Base-by-base conservation (phyloP, 2,888 invertebrate genomes). In the Spialia ferax region DNA sequence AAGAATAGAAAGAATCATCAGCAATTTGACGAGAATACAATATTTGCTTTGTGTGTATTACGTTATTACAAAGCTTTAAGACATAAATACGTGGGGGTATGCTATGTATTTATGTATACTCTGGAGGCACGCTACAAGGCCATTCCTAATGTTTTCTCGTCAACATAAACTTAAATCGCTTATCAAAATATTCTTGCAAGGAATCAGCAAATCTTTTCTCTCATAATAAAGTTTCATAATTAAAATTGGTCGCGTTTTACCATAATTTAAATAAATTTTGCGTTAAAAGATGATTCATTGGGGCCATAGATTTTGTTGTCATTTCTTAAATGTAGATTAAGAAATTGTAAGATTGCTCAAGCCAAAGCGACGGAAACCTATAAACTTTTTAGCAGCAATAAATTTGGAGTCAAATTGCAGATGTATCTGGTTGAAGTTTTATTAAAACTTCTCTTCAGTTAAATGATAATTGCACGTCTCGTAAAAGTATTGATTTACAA, bases 401-500 rank as follows among this genome's bases (percentile, higher is more conserved):
- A 66, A 66, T 66, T 55, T 38, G 23, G 50, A 29, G 38, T 20
- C 42, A 45, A 60, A 66, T 60, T 66, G 60, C 66, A 60, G 29
- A 66, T 66, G 60, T 66, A 54, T 38, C 60, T 57, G 35, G 15
- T 35, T 42, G 15, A 66, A 66, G 60, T 54, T 66, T 66, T 54
- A 60, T 60, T 66, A 59, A 60, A 66, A 66, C 15, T 64, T 64
- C 56, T 56, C 8, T 20, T 20, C 8, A 42, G 55, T 23, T 48
- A 35, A 23, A 59, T 59, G 57, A 65, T 65, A 65, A 65, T 65
- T 59, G 64, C 64, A 38, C 26, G 64, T 57, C 64, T 65, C 64
- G 57, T 65, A 48, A 48, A 48, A 48, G 20, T 48, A 48, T 20
- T 48, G 20, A 48, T 48, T 48, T 48, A 48, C 11, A 48, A 48